Evolutionary conservation across 2,113 vertebrate genomes (phyloP), one percentile per base, ranked within the genome.

Genomic region (Ophthalmolycus amberensis): DNA sequence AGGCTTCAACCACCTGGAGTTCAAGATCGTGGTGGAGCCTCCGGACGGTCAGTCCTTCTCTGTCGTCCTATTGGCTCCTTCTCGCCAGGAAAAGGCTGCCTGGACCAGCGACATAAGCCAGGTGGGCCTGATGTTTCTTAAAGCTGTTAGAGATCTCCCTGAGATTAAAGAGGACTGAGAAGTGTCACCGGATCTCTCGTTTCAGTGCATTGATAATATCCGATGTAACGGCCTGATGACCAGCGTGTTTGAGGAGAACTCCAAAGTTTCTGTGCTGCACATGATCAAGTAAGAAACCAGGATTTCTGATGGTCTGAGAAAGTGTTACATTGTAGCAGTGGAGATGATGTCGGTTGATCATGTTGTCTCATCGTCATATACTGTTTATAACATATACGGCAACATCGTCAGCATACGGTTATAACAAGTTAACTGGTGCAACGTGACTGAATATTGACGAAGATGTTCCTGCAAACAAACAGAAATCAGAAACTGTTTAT

Each of bases 71-170:
- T 66, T 99, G 82, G 97, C 98, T 7, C 97, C 97, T 0, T 99
- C 98, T 0, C 96, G 97, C 9, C 98, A 99, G 87, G 98, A 99
- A 84, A 99, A 99, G 74, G 98, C 98, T 0, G 98, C 97, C 0
- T 99, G 98, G 98, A 99, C 96, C 80, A 99, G 98, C 2, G 98
- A 99, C 89, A 97, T 99, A 92, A 99, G 98, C 84, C 98, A 99
- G 97, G 98, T 99, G 86, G 78, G 46, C 10, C 14, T 3, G 5
- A n/a, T 1, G 59, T 18, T 50, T 20, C 7, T 29, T 9, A 10
- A 16, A 38, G 8, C 27, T 37, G 15, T 3, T 12, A 4, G 5
- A 18, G 6, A 37, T n/a, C 46, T 34, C 29, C 20, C 9, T 1
- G 11, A 22, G 48, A 15, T 16, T 3, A 15, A 22, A 37, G 67